Percentiles rank a stretch among this genome's conserved stretches.
Conservation (phyloP, 2,113 vertebrate genomes). For the Grus americana region DNA sequence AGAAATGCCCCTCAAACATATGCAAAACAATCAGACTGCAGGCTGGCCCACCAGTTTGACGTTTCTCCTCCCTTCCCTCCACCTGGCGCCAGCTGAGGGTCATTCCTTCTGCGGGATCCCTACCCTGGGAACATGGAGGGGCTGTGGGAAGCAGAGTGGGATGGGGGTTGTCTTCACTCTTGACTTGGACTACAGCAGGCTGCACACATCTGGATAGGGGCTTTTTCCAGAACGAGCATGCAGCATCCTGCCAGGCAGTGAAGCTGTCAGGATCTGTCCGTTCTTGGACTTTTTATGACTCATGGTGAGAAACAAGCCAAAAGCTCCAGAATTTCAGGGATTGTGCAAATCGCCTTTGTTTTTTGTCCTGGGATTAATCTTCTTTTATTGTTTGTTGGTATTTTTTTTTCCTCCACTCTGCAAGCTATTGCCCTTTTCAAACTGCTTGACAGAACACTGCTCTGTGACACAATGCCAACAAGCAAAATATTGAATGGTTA, state of each 20-base stretch:
- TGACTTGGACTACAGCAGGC: not conserved
- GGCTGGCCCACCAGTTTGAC: not conserved
- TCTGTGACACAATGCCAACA: not conserved
- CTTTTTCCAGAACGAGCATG: not conserved
- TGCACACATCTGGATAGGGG: not conserved
- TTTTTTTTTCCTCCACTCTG: not conserved
- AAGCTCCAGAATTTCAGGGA: not conserved
- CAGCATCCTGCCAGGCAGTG: not conserved
- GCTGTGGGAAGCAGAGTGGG: not conserved
- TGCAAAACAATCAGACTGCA: not conserved
- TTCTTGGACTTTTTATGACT: not conserved
- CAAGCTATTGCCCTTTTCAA: slow-evolving; percentile 57
- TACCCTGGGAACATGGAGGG: not conserved
- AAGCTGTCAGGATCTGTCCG: not conserved
- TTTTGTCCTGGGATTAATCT: not conserved
- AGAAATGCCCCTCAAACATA: not conserved
- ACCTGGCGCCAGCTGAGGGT: not conserved
- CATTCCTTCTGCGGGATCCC: rapidly evolving
- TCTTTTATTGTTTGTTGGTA: not conserved
- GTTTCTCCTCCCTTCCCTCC: not conserved
- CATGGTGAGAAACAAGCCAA: not conserved
- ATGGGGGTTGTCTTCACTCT: not conserved
- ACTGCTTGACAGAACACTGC: slow-evolving; percentile 17
- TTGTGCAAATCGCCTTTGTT: not conserved
- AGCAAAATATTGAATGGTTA: slow-evolving; percentile 16